phyloP scores from a whole-genome alignment of 2,797 vertebrate genomes.

The Tadarida brasiliensis region DNA sequence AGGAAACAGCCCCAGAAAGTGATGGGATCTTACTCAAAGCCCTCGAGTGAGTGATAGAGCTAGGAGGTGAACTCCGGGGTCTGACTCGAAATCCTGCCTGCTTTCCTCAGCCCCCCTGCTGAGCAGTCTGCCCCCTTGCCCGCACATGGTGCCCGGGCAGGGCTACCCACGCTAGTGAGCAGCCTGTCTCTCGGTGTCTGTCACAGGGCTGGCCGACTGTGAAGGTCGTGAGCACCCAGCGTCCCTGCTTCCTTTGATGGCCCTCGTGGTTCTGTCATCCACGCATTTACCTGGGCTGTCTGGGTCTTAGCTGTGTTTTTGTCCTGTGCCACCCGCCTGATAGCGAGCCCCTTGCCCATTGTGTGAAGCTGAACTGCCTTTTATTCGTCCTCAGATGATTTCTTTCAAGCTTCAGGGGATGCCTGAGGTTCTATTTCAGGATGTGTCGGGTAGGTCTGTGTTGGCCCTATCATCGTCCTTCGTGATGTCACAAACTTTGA shows the following conservation, averaged over 20 bases:
- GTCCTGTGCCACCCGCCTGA: neutral
- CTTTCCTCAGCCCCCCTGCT: neutral
- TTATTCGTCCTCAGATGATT: slow-evolving; percentile 3
- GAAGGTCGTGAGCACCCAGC: neutral
- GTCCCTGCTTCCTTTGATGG: fast-evolving
- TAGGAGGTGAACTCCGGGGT: neutral
- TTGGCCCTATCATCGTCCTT: neutral
- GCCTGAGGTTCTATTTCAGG: neutral
- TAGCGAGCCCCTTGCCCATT: neutral
- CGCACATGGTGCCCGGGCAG: fast-evolving
- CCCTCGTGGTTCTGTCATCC: neutral
- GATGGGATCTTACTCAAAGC: neutral
- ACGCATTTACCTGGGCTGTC: neutral
- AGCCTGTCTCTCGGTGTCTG: fast-evolving
- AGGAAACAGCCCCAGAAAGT: neutral
- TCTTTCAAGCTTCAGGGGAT: neutral
- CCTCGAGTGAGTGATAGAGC: neutral
- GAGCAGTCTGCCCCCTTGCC: neutral
- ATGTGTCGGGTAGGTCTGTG: neutral
- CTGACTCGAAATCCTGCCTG: fast-evolving
- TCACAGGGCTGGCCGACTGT: fast-evolving
- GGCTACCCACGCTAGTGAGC: neutral
- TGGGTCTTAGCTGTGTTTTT: neutral
- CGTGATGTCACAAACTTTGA: neutral
- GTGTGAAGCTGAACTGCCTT: neutral